These are phyloP conservation scores for Notiomystis cincta DNA, from an alignment of 2,113 vertebrate species.

Conservation along the genomic window DNA sequence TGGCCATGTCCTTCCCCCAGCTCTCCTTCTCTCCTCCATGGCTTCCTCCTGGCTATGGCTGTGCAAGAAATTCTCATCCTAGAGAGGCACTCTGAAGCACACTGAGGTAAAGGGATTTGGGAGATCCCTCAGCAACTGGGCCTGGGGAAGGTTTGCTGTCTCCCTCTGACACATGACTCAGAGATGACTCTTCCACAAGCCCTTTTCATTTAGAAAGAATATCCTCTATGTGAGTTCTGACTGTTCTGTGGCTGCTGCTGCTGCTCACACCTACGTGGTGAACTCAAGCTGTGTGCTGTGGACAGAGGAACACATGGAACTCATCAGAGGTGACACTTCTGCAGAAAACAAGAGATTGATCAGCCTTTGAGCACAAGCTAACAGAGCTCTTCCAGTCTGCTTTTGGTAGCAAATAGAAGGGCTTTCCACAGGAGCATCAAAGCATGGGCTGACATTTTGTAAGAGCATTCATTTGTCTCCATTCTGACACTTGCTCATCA, in stretches of 20 bases:
- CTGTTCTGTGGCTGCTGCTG: background rate
- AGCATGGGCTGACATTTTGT: background rate
- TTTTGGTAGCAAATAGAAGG: background rate
- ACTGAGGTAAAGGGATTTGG: background rate
- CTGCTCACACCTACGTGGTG: background rate
- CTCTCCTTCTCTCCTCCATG: background rate
- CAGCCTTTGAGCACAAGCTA: background rate
- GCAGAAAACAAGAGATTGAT: background rate
- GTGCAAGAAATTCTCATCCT: background rate
- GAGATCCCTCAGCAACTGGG: background rate
- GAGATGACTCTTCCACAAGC: background rate
- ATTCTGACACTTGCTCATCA: background rate
- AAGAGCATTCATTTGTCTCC: background rate
- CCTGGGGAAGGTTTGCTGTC: background rate
- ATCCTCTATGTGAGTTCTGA: too few relatives aligned
- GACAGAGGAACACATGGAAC: background rate
- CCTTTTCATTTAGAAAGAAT: background rate
- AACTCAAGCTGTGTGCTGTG: background rate
- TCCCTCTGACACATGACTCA: accelerated
- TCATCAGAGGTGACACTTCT: background rate
- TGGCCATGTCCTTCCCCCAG: background rate
- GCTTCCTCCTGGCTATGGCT: background rate
- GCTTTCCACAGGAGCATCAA: background rate
- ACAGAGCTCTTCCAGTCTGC: background rate
- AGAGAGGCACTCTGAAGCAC: background rate